A percentile compares a stretch with the other conserved stretches of the same genome.
Conservation (phyloP, 2,113 vertebrate genomes). For the Hydrolagus affinis region DNA sequence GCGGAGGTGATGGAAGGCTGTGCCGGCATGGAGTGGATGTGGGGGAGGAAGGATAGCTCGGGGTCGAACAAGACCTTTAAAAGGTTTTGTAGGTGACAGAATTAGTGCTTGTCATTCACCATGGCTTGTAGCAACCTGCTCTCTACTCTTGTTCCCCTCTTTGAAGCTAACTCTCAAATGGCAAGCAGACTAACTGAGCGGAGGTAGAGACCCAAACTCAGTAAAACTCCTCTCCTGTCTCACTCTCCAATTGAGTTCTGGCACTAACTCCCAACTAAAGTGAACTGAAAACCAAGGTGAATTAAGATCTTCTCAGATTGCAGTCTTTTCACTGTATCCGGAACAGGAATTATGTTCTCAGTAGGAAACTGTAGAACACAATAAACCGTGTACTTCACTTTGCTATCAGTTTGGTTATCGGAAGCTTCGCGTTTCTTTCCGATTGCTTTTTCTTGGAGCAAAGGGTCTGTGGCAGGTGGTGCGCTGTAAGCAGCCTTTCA, state of each 20-base stretch:
- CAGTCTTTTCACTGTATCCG: not conserved
- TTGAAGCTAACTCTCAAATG: not conserved
- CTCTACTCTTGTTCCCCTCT: too few species aligned
- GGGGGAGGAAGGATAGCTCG: too few species aligned
- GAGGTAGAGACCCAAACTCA: not conserved
- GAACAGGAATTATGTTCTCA: not conserved
- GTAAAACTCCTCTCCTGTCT: not conserved
- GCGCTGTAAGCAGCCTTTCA: not conserved
- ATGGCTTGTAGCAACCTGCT: too few species aligned
- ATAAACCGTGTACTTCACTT: not conserved
- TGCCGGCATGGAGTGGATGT: too few species aligned
- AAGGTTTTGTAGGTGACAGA: too few species aligned
- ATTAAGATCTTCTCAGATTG: not conserved
- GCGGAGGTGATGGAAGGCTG: too few species aligned
- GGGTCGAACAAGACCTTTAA: too few species aligned
- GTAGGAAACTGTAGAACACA: not conserved
- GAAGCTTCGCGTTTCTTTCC: not conserved
- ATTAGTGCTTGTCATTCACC: too few species aligned
- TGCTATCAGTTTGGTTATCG: too few species aligned
- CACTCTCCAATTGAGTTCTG: not conserved
- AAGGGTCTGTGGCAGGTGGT: not conserved
- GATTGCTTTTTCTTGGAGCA: not conserved
- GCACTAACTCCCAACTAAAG: not conserved
- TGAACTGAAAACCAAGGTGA: not conserved
- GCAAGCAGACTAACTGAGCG: not conserved